These are phyloP conservation scores for Lissocephala sabroskyi DNA, from an alignment of 2,888 invertebrate species.

Conservation along the genomic window DNA sequence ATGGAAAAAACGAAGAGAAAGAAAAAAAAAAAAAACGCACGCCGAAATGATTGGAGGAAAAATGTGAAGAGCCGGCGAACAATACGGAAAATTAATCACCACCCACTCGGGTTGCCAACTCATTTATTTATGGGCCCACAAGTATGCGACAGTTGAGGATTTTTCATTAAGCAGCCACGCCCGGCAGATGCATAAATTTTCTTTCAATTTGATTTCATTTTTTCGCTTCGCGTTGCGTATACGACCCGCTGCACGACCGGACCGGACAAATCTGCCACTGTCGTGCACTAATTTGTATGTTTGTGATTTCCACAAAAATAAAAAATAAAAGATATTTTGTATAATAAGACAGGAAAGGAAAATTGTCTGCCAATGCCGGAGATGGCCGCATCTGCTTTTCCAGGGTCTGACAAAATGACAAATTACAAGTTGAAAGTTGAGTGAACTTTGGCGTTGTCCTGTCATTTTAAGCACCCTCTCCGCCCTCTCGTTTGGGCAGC, in stretches of 20 bases:
- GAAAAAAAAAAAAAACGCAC: no score
- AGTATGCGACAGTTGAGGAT: constrained; percentile 53
- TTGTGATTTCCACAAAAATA: not conserved
- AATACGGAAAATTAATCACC: constrained; percentile 57
- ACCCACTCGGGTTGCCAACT: constrained; percentile 34
- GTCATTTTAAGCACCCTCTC: constrained; percentile 21
- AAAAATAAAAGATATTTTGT: no score
- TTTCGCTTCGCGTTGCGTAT: constrained; percentile 40
- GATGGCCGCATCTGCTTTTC: no score
- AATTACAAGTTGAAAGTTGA: constrained; percentile 64
- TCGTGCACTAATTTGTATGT: constrained; percentile 1
- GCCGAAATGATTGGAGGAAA: not conserved
- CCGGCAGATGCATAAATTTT: constrained; percentile 35
- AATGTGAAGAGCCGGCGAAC: constrained; percentile 22
- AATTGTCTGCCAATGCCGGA: no score
- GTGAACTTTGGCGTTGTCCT: constrained; percentile 49
- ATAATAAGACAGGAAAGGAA: no score
- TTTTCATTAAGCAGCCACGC: constrained; percentile 42
- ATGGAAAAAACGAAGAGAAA: no score
- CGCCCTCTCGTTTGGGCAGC: constrained; percentile 9
- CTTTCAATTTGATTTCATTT: no score
- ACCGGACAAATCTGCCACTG: constrained; percentile 10
- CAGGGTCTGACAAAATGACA: constrained; percentile 52
- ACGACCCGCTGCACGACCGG: constrained; percentile 38
- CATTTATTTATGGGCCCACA: constrained; percentile 24